Conservation (phyloP, 2,113 vertebrate species). For the Turnix velox region DNA sequence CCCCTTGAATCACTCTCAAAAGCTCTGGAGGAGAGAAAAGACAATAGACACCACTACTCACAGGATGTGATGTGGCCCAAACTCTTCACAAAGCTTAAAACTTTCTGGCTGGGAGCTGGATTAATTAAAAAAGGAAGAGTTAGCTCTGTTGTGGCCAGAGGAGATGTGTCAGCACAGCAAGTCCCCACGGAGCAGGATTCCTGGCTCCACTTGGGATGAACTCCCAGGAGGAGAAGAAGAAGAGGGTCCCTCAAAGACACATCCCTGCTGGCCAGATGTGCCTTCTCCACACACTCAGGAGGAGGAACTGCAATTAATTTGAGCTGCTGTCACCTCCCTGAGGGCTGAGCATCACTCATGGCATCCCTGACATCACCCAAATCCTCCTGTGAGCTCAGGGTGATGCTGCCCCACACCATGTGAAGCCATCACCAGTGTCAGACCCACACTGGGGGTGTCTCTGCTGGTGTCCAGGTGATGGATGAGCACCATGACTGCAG, state of each 20-base stretch:
- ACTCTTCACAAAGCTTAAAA: background rate
- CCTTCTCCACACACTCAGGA: accelerated
- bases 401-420: accelerated
- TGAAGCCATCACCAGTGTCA: accelerated
- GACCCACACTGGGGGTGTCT: background rate
- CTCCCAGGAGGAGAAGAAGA: background rate
- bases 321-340: background rate
- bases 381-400: background rate
- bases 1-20: accelerated
- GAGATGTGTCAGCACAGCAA: background rate
- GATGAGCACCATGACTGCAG: background rate
- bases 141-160: background rate
- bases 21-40: background rate
- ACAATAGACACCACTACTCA: background rate
- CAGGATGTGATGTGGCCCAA: background rate
- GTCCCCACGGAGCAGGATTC: background rate
- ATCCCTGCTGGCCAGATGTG: constrained; percentile 1
- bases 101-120: background rate
- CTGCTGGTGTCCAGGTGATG: background rate
- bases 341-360: background rate
- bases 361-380: background rate
- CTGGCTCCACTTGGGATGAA: background rate
- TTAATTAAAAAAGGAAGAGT: background rate
- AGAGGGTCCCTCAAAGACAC: background rate
- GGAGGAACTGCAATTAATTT: background rate